Percentiles rank a stretch among this genome's conserved stretches.
Conservation (phyloP, 2,888 invertebrate species). For the Troglohyphantes excavatus region DNA sequence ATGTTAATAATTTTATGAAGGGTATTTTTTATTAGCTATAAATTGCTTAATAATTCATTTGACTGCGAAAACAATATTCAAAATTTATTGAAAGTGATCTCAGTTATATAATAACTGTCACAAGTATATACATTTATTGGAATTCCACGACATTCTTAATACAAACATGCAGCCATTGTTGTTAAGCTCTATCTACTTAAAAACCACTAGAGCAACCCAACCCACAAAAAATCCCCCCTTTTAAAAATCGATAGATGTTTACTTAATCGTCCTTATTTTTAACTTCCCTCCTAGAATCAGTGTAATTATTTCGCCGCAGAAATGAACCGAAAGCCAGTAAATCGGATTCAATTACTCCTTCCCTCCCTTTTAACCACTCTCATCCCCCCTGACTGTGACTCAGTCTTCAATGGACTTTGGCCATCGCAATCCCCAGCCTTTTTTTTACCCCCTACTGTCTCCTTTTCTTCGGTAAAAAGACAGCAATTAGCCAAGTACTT, state of each 20-base stretch:
- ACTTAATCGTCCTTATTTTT: conserved; percentile 47
- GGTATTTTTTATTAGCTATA: too few species aligned
- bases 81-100: too few species aligned
- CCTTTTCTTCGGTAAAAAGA: conserved; percentile 53
- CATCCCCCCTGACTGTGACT: conserved; percentile 6
- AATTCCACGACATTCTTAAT: too few species aligned
- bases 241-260: conserved; percentile 29
- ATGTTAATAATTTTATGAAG: too few species aligned
- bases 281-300: conserved; percentile 25
- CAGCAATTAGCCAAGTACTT: conserved; percentile 77
- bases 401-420: conserved; percentile 67
- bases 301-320: conserved; percentile 54
- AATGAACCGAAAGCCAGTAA: conserved; percentile 44
- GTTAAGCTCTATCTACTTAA: too few species aligned
- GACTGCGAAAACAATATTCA: too few species aligned
- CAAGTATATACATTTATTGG: too few species aligned
- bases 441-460: conserved; percentile 25
- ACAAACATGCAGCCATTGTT: too few species aligned
- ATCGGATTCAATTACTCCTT: conserved; percentile 58
- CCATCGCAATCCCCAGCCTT: conserved; percentile 34
- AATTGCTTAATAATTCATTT: too few species aligned
- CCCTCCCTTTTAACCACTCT: conserved; percentile 37
- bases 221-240: too few species aligned
- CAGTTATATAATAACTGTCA: too few species aligned
- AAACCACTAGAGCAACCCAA: too few species aligned